Evolutionary conservation across 2,113 vertebrate genomes (phyloP), one percentile per base, ranked within the genome.

Genomic region (Lepisosteus osseus): DNA sequence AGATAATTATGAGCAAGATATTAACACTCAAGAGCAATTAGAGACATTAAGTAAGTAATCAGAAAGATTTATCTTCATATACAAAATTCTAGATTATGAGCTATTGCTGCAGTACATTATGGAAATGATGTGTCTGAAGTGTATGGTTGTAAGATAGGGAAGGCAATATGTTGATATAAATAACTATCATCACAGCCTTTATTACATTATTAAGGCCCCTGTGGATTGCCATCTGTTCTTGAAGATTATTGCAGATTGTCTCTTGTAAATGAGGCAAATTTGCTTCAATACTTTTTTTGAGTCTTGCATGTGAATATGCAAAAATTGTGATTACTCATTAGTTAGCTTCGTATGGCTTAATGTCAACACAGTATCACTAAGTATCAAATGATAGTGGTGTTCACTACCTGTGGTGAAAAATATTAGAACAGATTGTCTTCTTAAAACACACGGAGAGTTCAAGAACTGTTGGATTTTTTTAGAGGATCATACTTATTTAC

Each of bases 271-370:
- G n/a, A 63, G 44, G 42, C 13, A 51, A 44, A 44, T 15, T n/a
- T 8, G 15, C 12, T 59, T 59, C 42, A 59, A 66, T 13, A 42
- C 17, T 11, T 42, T 13, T 67, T 40, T 67, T 29, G 45, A 61
- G 4, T 2, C 9, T 43, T 43, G 17, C n/a, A 11, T 41, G 14
- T 51, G 54, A 11, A 44, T 6, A 12, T 57, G 14, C 13, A n/a
- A 65, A 12, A 41, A n/a, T 67, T 54, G 43, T 51, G 41, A 45
- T 61, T 56, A 8, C 7, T 41, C 11, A 14, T 44, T 54, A 66
- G 57, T 67, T 68, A 54, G 41, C 45, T 67, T 67, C 45, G 51
- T 54, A 17, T 51, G 45, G 65, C 45, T 67, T 67, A 54, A 15
- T 67, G 45, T 67, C 44, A 67, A 14, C 3, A 15, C 44, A 43